phyloP scores from a whole-genome alignment of 2,888 invertebrate genomes.

The Agrilus mali region DNA sequence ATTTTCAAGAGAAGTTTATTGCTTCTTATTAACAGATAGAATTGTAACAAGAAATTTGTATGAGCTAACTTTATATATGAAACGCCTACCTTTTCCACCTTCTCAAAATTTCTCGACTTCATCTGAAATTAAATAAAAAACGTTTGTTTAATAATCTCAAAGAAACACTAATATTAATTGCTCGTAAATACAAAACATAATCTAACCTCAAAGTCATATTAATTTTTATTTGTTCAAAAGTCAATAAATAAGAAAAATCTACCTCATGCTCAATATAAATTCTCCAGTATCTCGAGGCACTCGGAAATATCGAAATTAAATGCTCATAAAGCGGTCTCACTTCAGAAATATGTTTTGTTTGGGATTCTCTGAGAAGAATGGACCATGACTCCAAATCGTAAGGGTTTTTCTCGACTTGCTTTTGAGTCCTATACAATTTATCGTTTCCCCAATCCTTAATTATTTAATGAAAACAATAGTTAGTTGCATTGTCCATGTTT shows the following conservation, averaged over 20 bases:
- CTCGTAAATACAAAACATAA: no score
- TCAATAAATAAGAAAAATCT: conserved; percentile 15
- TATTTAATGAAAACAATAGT: conserved; percentile 11
- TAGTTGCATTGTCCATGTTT: neutral
- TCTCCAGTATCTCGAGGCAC: conserved; percentile 96
- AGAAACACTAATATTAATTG: neutral
- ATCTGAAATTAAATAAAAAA: conserved; percentile 55
- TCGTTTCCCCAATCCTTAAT: conserved; percentile 80
- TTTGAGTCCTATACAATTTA: conserved; percentile 67
- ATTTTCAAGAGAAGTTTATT: no score
- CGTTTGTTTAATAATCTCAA: conserved; percentile 2
- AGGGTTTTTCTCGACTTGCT: conserved; percentile 73
- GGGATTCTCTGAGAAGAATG: conserved; percentile 85
- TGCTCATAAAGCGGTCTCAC: conserved; percentile 88
- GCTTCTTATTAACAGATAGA: no score
- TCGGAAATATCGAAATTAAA: conserved; percentile 87
- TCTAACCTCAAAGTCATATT: neutral
- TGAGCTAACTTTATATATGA: no score
- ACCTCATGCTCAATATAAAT: conserved; percentile 98
- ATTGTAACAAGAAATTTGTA: no score
- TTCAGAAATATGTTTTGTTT: conserved; percentile 75
- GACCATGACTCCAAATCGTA: conserved; percentile 99
- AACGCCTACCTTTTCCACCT: no score
- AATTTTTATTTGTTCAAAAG: neutral
- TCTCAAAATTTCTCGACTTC: conserved; percentile 87